Conservation (phyloP, 2,797 vertebrate genomes). For the Tokudaia tokunoshimensis region DNA sequence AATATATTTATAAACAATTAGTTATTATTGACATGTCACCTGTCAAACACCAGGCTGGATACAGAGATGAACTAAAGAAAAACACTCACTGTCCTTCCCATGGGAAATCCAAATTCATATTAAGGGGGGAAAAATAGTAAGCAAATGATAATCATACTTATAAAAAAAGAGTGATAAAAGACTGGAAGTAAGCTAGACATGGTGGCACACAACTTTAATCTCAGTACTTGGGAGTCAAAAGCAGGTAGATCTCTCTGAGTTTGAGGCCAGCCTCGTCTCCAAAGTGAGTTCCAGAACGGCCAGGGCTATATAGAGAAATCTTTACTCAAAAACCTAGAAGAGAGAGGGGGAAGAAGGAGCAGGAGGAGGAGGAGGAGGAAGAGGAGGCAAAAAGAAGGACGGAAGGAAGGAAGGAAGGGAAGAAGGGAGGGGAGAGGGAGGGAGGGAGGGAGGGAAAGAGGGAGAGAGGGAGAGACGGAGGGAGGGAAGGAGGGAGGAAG, state of each 20-base stretch:
- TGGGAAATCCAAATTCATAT: neutral
- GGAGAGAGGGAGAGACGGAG: too few species aligned
- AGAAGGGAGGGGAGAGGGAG: too few species aligned
- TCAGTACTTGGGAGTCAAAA: neutral
- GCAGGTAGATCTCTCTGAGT: neutral
- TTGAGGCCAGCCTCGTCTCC: neutral
- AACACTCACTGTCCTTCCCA: neutral
- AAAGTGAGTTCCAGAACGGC: neutral
- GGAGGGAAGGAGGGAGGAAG: too few species aligned
- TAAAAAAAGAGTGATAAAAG: conserved; percentile 10
- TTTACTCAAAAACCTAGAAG: neutral
- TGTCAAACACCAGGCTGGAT: neutral
- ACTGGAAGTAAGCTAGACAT: neutral
- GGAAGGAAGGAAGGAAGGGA: too few species aligned
- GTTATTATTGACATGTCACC: neutral
- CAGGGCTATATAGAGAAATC: neutral
- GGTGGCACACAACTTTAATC: neutral
- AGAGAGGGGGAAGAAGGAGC: neutral
- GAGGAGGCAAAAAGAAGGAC: too few species aligned
- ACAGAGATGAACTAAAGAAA: neutral
- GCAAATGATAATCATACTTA: conserved; percentile 4
- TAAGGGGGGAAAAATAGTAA: neutral
- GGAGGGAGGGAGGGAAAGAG: too few species aligned
- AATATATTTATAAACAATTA: neutral
- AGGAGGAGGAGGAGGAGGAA: too few species aligned